Conservation (phyloP, 2,888 invertebrate genomes). For the Ligdia adustata region DNA sequence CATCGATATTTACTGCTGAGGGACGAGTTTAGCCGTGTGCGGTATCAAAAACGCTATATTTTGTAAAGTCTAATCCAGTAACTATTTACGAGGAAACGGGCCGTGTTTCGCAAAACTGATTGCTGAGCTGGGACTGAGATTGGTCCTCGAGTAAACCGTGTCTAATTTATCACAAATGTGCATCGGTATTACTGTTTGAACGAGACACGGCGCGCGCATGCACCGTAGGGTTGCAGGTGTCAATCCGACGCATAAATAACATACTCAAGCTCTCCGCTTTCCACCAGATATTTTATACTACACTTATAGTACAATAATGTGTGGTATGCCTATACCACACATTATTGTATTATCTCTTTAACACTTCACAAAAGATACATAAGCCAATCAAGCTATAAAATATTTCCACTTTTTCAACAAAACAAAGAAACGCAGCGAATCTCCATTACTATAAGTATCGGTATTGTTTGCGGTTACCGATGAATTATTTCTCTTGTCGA, state of each 20-base stretch:
- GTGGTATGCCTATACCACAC: constrained; percentile 3
- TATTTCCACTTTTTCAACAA: constrained; percentile 8
- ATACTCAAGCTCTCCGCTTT: constrained; percentile 8
- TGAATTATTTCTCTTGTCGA: constrained; percentile 19
- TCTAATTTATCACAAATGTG: constrained; percentile 74
- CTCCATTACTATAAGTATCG: constrained; percentile 9
- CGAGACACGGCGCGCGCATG: constrained; percentile 32
- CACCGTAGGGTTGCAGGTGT: constrained; percentile 54
- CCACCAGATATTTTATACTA: constrained; percentile 3
- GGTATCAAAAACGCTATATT: constrained; percentile 33
- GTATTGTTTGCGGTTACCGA: constrained; percentile 12
- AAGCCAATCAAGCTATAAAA: constrained; percentile 18
- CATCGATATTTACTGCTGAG: neutral
- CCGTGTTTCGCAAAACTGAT: constrained; percentile 74
- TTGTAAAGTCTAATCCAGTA: constrained; percentile 53
- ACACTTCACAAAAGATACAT: constrained; percentile 15
- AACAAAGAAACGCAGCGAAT: constrained; percentile 17
- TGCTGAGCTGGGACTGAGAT: constrained; percentile 59
- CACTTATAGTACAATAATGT: too few species aligned
- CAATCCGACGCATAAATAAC: constrained; percentile 38
- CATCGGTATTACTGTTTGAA: constrained; percentile 48
- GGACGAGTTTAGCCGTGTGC: constrained; percentile 21
- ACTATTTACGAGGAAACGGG: constrained; percentile 66
- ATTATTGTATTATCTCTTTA: too few species aligned
- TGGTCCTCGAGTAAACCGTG: constrained; percentile 66